A percentile compares a stretch with the other conserved stretches of the same genome.
phyloP scores from a whole-genome alignment of 2,888 invertebrate species.

The Caenorhabditis japonica region DNA sequence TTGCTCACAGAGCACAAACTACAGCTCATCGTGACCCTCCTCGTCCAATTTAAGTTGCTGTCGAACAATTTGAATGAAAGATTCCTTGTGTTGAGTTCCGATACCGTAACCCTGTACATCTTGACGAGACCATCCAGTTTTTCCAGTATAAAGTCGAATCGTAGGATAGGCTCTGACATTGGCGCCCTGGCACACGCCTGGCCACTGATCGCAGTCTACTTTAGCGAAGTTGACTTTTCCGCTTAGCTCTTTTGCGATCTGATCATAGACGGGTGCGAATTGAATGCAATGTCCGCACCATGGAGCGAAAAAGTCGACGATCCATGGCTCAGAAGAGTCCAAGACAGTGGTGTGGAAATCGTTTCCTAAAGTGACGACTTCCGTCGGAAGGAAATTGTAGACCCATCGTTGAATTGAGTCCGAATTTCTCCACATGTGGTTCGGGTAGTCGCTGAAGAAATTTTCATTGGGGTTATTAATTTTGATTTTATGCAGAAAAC shows the following conservation, averaged over 20 bases:
- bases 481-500: too few species aligned
- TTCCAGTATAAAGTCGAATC: conserved; percentile 80
- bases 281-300: conserved; percentile 82
- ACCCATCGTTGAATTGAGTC: conserved; percentile 83
- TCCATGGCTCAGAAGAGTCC: conserved; percentile 80
- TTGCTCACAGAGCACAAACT: not conserved
- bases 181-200: conserved; percentile 80
- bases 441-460: conserved; percentile 76
- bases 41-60: conserved; percentile 58
- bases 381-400: conserved; percentile 82
- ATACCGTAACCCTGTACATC: conserved; percentile 61
- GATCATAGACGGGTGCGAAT: conserved; percentile 84
- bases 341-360: conserved; percentile 78
- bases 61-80: conserved; percentile 53
- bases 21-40: conserved; percentile 68
- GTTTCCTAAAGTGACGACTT: conserved; percentile 68
- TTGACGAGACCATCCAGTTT: conserved; percentile 58
- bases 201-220: conserved; percentile 83
- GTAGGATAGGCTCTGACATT: conserved; percentile 82
- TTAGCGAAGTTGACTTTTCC: conserved; percentile 82
- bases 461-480: too few species aligned
- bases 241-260: conserved; percentile 82
- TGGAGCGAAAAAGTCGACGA: conserved; percentile 79
- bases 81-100: conserved; percentile 61
- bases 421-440: conserved; percentile 82